Conservation (phyloP, 2,888 invertebrate genomes). For the Epinotia ramella region DNA sequence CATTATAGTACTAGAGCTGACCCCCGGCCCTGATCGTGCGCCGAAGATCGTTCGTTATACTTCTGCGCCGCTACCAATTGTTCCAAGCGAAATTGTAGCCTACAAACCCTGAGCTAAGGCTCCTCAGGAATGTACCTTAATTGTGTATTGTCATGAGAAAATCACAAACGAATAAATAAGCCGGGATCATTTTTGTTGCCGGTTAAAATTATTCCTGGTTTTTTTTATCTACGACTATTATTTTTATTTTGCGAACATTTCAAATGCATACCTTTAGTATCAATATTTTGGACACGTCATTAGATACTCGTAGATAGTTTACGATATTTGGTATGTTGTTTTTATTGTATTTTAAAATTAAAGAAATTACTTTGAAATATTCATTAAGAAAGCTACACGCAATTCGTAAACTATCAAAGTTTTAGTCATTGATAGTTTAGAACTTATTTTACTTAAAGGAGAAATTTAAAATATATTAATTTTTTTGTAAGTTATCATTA, state of each 20-base stretch:
- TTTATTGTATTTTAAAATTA: not conserved
- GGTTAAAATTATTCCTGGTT: slow-evolving; percentile 31
- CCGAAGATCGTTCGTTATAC: slow-evolving; percentile 68
- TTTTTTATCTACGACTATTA: slow-evolving; percentile 3
- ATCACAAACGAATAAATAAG: slow-evolving; percentile 44
- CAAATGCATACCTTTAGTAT: not conserved
- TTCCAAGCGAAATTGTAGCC: slow-evolving; percentile 66
- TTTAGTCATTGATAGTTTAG: not conserved
- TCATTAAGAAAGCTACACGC: not conserved
- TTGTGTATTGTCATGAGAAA: slow-evolving; percentile 65
- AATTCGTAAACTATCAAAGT: not conserved
- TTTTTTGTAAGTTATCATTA: not conserved
- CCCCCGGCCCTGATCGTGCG: slow-evolving; percentile 67
- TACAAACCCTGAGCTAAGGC: slow-evolving; percentile 59
- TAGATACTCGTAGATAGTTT: not conserved
- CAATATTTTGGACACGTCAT: not conserved
- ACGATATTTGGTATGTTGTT: not conserved
- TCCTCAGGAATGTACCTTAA: slow-evolving; percentile 57
- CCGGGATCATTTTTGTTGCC: slow-evolving; percentile 31
- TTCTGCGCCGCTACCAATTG: slow-evolving; percentile 74
- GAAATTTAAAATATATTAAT: not conserved
- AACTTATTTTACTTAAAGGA: not conserved
- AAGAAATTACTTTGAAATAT: not conserved
- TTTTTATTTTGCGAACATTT: not conserved
- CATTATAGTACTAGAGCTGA: slow-evolving; percentile 61